These are phyloP conservation scores for Epizoanthus illoricatus DNA, from an alignment of 92 coral and sea anemone species.

Conservation along the genomic window DNA sequence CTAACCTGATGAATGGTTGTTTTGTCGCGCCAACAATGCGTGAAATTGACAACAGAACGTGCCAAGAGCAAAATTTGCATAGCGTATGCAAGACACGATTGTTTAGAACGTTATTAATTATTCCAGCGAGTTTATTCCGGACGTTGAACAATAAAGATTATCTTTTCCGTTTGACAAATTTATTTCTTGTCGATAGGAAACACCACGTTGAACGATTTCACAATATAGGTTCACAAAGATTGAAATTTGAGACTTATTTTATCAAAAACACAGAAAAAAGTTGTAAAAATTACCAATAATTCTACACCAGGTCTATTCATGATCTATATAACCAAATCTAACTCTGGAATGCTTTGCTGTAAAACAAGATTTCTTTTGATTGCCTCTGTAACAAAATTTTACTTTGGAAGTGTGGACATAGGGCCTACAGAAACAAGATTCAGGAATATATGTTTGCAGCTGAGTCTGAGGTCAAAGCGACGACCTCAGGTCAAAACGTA, in stretches of 20 bases:
- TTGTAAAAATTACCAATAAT: constrained; percentile 5
- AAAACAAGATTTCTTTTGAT: background rate
- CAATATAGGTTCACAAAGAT: background rate
- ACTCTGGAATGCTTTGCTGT: background rate
- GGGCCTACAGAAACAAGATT: too few species aligned
- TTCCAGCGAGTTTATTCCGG: background rate
- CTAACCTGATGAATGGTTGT: background rate
- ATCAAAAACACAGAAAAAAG: background rate
- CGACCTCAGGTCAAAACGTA: too few species aligned
- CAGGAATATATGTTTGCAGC: too few species aligned
- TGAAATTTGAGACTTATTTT: background rate
- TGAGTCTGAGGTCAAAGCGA: too few species aligned
- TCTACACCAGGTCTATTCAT: background rate
- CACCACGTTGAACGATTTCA: background rate
- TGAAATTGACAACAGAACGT: constrained; percentile 8
- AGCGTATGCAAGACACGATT: background rate
- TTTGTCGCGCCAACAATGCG: background rate
- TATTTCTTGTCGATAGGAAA: constrained; percentile 9
- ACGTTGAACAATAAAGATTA: background rate
- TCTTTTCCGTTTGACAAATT: background rate
- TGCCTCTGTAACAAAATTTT: background rate
- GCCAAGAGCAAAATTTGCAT: constrained; percentile 1
- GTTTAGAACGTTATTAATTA: background rate
- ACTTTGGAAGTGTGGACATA: too few species aligned
- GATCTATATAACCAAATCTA: background rate